Evolutionary conservation across 2,797 vertebrate species (phyloP), one percentile per base, ranked within the genome.

Genomic region (Craterocephalus amniculus): DNA sequence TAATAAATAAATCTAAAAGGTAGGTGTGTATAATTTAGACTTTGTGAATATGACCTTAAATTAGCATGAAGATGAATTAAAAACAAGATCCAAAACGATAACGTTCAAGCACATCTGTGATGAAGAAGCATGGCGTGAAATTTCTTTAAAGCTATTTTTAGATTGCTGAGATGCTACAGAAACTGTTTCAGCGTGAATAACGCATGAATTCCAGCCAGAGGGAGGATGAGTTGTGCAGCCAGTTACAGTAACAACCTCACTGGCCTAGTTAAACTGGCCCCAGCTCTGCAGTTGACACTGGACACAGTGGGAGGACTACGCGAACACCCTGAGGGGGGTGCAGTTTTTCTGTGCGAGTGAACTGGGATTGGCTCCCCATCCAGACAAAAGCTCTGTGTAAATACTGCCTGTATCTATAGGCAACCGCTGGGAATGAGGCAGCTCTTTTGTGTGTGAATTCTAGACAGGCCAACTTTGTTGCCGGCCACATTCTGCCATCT

Each of bases 371-470:
- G 90, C 83, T 58, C 79, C 55, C 43, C 3, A 38, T 49, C 27
- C 55, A 56, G 72, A 92, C 90, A 93, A 93, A 91, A 86, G 88
- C 79, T 69, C 83, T 75, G 86, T 86, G 88, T 89, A 92, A 91
- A 94, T 82, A 85, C 82, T 55, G 63, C 83, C 69, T 14, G 90
- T 93, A 85, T 91, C 92, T 91, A 91, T 86, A 82, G 93, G 91
- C 88, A 91, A 93, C 91, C 81, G 9, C 67, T 76, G 86, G 68
- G 87, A 93, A 93, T 91, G 91, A 92, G 79, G 83, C 76, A 63
- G 81, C 78, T 86, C 90, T 79, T 88, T 93, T 94, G 89, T 91
- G 84, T 63, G 74, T 18, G 74, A 70, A 79, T 88, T 89, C 87
- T 88, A 84, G 78, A 91, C 89, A 78, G 68, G 72, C 63, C 81